These are phyloP conservation scores for Tauraco erythrolophus DNA, from an alignment of 2,113 vertebrate genomes.

Conservation along the genomic window DNA sequence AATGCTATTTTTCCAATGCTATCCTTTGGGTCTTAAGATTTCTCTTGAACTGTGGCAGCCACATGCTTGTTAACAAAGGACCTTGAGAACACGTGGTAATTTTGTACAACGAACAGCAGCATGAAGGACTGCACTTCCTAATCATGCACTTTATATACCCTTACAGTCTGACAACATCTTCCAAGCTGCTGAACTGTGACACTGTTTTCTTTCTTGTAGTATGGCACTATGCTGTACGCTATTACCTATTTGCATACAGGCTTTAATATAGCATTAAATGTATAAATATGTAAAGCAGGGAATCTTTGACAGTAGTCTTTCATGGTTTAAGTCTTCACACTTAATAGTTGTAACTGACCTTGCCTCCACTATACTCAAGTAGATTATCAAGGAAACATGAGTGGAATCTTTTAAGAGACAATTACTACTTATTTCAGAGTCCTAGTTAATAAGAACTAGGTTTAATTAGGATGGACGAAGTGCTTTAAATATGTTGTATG, in stretches of 20 bases:
- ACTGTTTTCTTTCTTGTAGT: neutral
- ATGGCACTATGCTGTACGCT: neutral
- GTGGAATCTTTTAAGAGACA: neutral
- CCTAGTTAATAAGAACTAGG: neutral
- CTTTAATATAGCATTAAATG: neutral
- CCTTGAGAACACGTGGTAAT: accelerated
- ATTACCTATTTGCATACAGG: neutral
- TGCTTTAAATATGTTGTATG: neutral
- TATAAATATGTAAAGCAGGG: neutral
- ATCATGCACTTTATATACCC: neutral
- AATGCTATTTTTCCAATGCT: neutral
- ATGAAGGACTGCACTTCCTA: neutral
- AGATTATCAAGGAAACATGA: neutral
- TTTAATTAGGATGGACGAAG: neutral
- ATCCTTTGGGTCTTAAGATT: neutral
- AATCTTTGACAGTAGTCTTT: neutral
- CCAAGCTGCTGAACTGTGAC: neutral
- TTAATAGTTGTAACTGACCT: neutral
- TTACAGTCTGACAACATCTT: neutral
- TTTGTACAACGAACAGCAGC: neutral
- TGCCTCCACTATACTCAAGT: neutral
- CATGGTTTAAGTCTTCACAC: neutral
- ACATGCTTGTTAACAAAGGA: neutral
- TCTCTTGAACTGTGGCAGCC: neutral
- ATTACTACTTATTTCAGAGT: neutral